Evolutionary conservation across 2,888 invertebrate genomes (phyloP).

Genomic region (Altica lythri): DNA sequence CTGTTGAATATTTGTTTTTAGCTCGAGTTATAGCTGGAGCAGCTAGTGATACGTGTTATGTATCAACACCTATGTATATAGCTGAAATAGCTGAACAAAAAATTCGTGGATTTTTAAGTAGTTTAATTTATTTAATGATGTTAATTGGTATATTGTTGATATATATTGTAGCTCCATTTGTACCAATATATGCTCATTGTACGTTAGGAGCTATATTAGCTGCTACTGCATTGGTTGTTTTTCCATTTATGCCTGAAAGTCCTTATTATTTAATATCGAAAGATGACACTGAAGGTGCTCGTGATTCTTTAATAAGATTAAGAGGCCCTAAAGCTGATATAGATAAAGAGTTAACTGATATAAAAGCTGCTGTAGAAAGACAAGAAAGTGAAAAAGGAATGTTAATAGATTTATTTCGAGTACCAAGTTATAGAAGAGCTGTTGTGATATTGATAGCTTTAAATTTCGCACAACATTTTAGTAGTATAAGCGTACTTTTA

Average conservation of each 20-base stretch:
- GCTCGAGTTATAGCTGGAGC: constrained; percentile 45
- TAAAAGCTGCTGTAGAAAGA: constrained; percentile 48
- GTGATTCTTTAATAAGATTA: constrained; percentile 46
- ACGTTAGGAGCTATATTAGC: constrained; percentile 50
- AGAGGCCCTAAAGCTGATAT: constrained; percentile 42
- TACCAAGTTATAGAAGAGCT: constrained; percentile 52
- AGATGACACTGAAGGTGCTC: constrained; percentile 46
- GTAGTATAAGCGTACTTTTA: constrained; percentile 53
- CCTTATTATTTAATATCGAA: constrained; percentile 52
- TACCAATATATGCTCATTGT: constrained; percentile 49
- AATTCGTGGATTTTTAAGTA: constrained; percentile 52
- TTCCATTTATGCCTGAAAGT: constrained; percentile 54
- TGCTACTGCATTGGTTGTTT: constrained; percentile 46
- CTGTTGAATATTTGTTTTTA: constrained; percentile 44
- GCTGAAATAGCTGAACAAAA: constrained; percentile 54
- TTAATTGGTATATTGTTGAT: constrained; percentile 51
- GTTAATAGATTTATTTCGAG: constrained; percentile 50
- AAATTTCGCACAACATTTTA: constrained; percentile 54
- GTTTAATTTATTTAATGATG: constrained; percentile 53
- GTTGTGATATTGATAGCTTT: constrained; percentile 52
- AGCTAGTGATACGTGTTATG: constrained; percentile 53
- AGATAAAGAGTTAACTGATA: constrained; percentile 51
- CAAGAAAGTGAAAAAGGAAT: constrained; percentile 50
- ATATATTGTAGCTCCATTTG: constrained; percentile 48
- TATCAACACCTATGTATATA: constrained; percentile 55